A percentile compares a stretch with the other conserved stretches of the same genome.
These are phyloP conservation scores for Takifugu ocellatus DNA, from an alignment of 2,797 vertebrate genomes.

Conservation along the genomic window DNA sequence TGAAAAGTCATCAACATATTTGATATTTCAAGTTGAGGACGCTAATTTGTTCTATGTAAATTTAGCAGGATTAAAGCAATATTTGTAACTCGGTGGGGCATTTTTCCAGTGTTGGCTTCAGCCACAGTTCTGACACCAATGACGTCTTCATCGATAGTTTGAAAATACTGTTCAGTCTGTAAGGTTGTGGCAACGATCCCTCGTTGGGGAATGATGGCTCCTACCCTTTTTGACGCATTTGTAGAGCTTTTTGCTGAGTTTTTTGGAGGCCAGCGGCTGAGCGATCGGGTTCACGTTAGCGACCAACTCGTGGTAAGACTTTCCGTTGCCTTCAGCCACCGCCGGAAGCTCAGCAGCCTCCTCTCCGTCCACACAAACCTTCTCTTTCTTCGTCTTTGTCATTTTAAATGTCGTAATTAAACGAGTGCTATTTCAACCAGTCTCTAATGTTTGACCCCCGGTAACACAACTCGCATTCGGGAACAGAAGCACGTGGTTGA, in stretches of 20 bases:
- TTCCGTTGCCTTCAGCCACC: slow-evolving; percentile 34
- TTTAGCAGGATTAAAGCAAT: not conserved
- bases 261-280: slow-evolving; percentile 86
- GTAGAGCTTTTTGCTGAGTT: slow-evolving; percentile 92
- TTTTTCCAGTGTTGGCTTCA: too few species aligned
- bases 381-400: not conserved
- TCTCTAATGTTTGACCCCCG: too few species aligned
- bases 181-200: too few species aligned
- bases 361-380: slow-evolving; percentile 26
- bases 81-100: not conserved
- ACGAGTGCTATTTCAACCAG: not conserved
- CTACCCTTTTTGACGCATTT: slow-evolving; percentile 94
- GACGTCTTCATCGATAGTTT: too few species aligned
- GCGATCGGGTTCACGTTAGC: slow-evolving; percentile 69
- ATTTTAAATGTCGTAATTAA: not conserved
- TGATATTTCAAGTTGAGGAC: not conserved
- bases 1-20: not conserved
- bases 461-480: too few species aligned
- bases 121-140: too few species aligned
- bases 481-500: too few species aligned
- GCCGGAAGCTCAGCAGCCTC: slow-evolving; percentile 9
- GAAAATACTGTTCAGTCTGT: too few species aligned
- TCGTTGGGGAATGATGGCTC: not conserved
- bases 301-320: slow-evolving; percentile 60
- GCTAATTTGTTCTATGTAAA: not conserved